Evolutionary conservation across 2,113 vertebrate genomes (phyloP).

Genomic region (Oceanites oceanicus): DNA sequence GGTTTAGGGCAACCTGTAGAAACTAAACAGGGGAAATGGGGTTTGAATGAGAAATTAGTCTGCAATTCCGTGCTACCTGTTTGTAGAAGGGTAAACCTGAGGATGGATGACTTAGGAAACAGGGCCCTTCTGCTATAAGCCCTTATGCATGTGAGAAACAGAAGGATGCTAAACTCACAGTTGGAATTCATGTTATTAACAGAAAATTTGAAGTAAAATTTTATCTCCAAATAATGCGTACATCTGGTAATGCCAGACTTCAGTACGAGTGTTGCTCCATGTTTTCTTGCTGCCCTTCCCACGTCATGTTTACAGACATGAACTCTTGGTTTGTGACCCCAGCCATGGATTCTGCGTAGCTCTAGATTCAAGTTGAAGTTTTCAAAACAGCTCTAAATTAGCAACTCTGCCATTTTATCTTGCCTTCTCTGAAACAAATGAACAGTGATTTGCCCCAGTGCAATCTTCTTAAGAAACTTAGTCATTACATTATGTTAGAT

Average conservation of each 20-base stretch:
- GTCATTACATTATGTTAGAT: neutral
- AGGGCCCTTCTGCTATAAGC: neutral
- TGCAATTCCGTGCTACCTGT: neutral
- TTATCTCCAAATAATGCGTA: neutral
- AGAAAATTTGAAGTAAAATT: neutral
- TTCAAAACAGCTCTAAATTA: neutral
- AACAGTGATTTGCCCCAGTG: neutral
- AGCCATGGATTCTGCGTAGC: rapidly evolving
- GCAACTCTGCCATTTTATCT: neutral
- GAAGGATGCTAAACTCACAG: neutral
- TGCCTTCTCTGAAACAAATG: neutral
- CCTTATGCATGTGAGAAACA: rapidly evolving
- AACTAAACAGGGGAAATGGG: neutral
- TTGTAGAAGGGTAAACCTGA: neutral
- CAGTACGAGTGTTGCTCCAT: rapidly evolving
- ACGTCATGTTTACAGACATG: rapidly evolving
- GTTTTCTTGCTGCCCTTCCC: neutral
- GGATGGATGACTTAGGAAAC: neutral
- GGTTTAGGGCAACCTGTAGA: neutral
- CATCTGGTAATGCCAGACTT: neutral
- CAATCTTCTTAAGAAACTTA: neutral
- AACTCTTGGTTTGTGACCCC: neutral
- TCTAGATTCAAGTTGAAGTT: neutral
- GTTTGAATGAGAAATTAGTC: neutral
- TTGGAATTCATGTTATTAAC: neutral